Evolutionary conservation across 2,797 vertebrate species (phyloP), one percentile per base, ranked within the genome.

Genomic region (Sarcoramphus papa): DNA sequence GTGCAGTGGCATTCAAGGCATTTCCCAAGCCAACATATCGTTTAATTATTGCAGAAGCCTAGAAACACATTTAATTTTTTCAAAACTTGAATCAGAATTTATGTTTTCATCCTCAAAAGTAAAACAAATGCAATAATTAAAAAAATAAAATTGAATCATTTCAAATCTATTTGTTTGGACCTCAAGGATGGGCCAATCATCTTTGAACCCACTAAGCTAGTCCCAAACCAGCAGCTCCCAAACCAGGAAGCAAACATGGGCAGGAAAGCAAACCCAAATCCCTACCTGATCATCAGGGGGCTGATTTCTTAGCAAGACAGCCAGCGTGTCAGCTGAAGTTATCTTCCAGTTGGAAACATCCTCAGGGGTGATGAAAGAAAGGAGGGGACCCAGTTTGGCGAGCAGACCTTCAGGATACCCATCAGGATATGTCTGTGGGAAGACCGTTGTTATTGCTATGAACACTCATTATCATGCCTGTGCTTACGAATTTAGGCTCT

Each of bases 371-470:
- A 97, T 3, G 0, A 75, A 3, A 7, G 5, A 1, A 7, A 85
- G 1, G 25, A 98, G 87, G 54, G 7, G 3, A 2, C 53, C 75
- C 48, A 98, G 82, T 18, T 2, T 35, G 65, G 6, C 12, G n/a
- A 97, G 8, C 23, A 98, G 40, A 4, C 15, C 41, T 14, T 95
- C 94, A 0, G 98, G 98, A 76, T 97, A 98, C 20, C 98, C 98
- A 16, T 62, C 2, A 3, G 98, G 97, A 79, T 97, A 98, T 0
- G 19, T 30, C 98, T 98, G 88, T 40, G 88, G 86, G 60, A 69
- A 91, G 68, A 96, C 2, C 1, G 0, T 0, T n/a, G 54, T 57
- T 53, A 50, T 1, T 31, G 53, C 17, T 31, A 13, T 5, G 48
- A 72, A 50, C 7, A 3, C 22, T 33, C 31, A 3, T 35, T 45